Percentiles rank a stretch among this genome's conserved stretches.
phyloP scores from a whole-genome alignment of 2,797 vertebrate genomes.

The Anguilla megastoma region DNA sequence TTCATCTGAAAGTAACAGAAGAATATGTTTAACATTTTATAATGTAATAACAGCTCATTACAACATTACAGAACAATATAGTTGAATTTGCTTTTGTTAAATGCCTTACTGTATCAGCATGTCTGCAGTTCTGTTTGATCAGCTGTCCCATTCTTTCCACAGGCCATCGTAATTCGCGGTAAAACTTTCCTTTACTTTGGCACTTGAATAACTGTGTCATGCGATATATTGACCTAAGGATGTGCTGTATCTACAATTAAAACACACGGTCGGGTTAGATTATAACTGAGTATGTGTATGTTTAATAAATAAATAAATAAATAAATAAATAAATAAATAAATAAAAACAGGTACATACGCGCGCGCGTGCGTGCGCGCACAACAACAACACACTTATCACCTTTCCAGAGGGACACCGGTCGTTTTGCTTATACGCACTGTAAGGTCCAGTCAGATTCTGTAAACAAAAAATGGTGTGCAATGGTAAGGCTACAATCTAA shows the following conservation, averaged over 20 bases:
- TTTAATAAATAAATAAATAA: too few relatives aligned
- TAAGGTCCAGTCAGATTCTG: slow-evolving; percentile 67
- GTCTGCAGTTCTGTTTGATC: slow-evolving; percentile 65
- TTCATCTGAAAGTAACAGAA: slow-evolving; percentile 53
- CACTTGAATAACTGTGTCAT: slow-evolving; percentile 64
- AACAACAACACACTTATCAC: slow-evolving; percentile 48
- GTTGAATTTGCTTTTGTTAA: not conserved
- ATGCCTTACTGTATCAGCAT: slow-evolving; percentile 56
- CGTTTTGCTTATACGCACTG: slow-evolving; percentile 55
- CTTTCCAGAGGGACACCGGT: slow-evolving; percentile 69
- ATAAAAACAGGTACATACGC: too few relatives aligned
- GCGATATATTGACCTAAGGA: slow-evolving; percentile 68
- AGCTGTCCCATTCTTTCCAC: slow-evolving; percentile 66
- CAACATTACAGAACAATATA: not conserved
- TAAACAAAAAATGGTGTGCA: slow-evolving; percentile 25
- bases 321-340: not conserved
- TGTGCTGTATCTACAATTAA: slow-evolving; percentile 54
- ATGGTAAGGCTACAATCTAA: not conserved
- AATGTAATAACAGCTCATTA: not conserved
- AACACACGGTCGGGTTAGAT: not conserved
- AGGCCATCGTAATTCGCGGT: slow-evolving; percentile 51
- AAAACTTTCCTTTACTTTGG: slow-evolving; percentile 46
- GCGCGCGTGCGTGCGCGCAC: not conserved
- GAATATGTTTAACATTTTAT: not conserved
- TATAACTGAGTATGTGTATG: not conserved